These are phyloP conservation scores for Cairina moschata DNA, from an alignment of 2,113 vertebrate genomes.

Conservation along the genomic window DNA sequence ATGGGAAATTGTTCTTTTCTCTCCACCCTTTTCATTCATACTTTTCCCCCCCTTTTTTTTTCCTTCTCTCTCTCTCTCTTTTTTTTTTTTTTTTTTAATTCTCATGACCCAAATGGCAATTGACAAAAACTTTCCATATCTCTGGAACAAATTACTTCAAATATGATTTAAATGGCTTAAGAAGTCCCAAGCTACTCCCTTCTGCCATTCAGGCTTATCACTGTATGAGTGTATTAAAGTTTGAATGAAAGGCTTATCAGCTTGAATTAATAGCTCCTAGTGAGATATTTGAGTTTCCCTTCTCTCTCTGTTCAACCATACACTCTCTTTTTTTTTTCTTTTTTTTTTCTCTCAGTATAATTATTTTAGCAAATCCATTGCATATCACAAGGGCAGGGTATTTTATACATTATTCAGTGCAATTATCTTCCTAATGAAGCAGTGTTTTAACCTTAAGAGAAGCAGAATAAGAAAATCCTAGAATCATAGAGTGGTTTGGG, in stretches of 20 bases:
- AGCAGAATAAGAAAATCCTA: not conserved
- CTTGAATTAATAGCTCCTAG: not conserved
- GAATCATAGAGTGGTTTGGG: too few relatives aligned
- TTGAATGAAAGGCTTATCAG: slow-evolving; percentile 12
- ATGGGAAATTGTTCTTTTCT: not conserved
- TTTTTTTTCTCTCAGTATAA: not conserved
- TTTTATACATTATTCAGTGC: not conserved
- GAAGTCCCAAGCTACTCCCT: not conserved
- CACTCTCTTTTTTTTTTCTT: not conserved
- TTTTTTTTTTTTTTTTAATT: not conserved
- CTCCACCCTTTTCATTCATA: not conserved
- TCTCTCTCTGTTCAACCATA: not conserved
- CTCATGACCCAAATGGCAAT: not conserved
- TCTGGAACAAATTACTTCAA: not conserved
- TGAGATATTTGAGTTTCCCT: not conserved
- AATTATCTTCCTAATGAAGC: not conserved
- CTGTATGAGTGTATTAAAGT: not conserved
- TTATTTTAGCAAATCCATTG: not conserved
- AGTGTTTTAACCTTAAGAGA: not conserved
- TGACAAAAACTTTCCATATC: not conserved
- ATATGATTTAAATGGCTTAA: slow-evolving; percentile 28
- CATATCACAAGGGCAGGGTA: not conserved
- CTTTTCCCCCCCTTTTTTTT: not conserved
- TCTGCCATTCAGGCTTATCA: not conserved
- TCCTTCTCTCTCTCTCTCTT: not conserved